These are phyloP conservation scores for Ailuropoda melanoleuca DNA, from an alignment of 2,113 vertebrate genomes.

Conservation along the genomic window DNA sequence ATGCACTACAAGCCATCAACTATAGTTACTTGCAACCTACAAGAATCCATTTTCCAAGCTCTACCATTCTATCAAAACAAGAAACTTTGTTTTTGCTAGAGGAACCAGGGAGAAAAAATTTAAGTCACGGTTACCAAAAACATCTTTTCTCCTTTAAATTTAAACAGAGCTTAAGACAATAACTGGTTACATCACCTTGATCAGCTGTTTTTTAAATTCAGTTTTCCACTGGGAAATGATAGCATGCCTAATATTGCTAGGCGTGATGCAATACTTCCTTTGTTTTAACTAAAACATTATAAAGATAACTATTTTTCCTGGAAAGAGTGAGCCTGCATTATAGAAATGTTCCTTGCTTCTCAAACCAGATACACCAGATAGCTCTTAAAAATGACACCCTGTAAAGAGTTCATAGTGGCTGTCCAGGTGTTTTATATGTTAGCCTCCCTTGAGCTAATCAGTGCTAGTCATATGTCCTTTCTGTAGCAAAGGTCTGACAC, in stretches of 20 bases:
- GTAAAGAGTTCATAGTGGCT: background rate
- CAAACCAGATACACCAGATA: background rate
- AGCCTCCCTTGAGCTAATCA: background rate
- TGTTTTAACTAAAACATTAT: constrained; percentile 48
- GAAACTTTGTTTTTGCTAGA: constrained; percentile 43
- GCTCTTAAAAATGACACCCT: background rate
- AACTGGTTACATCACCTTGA: constrained; percentile 65
- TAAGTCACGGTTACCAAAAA: constrained; percentile 37
- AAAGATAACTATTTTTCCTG: constrained; percentile 13
- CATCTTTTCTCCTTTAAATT: constrained; percentile 52
- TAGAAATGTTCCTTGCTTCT: constrained; percentile 1
- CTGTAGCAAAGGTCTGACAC: background rate
- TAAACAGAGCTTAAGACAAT: constrained; percentile 11
- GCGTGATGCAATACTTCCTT: constrained; percentile 81
- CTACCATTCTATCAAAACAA: background rate
- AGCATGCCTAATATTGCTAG: constrained; percentile 68
- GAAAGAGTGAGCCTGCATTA: background rate
- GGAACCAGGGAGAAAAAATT: background rate
- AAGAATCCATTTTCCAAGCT: constrained; percentile 17
- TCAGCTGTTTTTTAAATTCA: constrained; percentile 68
- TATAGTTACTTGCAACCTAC: background rate
- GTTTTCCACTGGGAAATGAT: constrained; percentile 80
- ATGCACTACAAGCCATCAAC: background rate
- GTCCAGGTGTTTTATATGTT: constrained; percentile 24
- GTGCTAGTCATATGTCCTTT: background rate